Conservation (phyloP, 2,888 invertebrate species). For the Neoitamus cyanurus region DNA sequence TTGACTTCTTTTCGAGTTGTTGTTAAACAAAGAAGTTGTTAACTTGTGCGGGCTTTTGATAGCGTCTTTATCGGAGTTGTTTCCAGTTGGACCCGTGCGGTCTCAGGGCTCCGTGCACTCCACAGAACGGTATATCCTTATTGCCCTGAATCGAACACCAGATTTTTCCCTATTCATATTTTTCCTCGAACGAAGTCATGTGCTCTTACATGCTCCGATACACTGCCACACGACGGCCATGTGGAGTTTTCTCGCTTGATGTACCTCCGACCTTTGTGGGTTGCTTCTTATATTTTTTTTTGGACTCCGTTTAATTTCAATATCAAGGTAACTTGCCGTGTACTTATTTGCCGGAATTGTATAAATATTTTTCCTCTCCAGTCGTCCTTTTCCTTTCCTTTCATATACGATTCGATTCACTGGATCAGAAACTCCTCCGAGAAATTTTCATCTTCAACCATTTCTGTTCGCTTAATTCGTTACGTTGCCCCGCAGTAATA, state of each 20-base stretch:
- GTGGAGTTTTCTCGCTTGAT: neutral
- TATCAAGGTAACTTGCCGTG: neutral
- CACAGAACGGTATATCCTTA: neutral
- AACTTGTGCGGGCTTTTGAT: slow-evolving; percentile 17
- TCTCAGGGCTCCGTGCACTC: neutral
- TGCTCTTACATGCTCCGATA: neutral
- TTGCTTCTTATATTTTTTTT: neutral
- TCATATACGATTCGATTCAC: slow-evolving; percentile 17
- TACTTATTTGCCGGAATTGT: neutral
- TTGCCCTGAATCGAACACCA: neutral
- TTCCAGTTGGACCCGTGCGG: neutral
- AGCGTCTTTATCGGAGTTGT: slow-evolving; percentile 7
- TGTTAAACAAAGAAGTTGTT: slow-evolving; percentile 22
- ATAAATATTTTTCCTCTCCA: slow-evolving; percentile 4
- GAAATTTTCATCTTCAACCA: neutral
- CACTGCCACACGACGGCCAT: neutral
- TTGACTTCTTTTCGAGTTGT: slow-evolving; percentile 9
- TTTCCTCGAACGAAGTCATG: neutral
- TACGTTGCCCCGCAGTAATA: neutral
- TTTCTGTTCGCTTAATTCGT: slow-evolving; percentile 9
- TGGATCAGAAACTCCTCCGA: neutral
- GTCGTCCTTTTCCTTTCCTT: neutral
- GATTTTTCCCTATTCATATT: neutral
- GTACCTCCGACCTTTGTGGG: neutral
- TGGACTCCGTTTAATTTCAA: neutral